Evolutionary conservation across 2,113 vertebrate species (phyloP).

Genomic region (Monopterus albus): DNA sequence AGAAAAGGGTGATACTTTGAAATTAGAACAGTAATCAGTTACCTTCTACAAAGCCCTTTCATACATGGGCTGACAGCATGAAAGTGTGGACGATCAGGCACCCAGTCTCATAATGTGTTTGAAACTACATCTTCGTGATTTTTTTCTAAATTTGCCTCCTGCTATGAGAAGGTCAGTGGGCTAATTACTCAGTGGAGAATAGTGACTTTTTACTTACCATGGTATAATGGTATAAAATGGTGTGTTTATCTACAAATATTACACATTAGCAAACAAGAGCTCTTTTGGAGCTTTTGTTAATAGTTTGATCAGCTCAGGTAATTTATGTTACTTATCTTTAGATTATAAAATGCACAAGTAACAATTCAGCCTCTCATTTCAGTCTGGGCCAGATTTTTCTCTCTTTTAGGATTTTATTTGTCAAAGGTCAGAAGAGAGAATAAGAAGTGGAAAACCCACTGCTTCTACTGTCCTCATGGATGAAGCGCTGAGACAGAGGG

Average conservation of each 20-base stretch:
- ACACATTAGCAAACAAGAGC: too few species aligned
- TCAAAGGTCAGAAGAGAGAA: conserved; percentile 48
- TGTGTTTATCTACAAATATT: too few species aligned
- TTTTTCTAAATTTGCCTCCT: too few species aligned
- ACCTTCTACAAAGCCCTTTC: not conserved
- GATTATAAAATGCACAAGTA: too few species aligned
- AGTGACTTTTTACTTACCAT: not conserved
- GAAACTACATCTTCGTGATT: too few species aligned
- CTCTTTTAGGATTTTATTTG: conserved; percentile 11
- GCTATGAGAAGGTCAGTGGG: not conserved
- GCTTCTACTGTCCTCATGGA: conserved; percentile 34
- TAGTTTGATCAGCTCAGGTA: not conserved
- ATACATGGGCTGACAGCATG: not conserved
- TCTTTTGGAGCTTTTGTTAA: too few species aligned
- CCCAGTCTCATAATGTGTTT: too few species aligned
- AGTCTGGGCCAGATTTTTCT: conserved; percentile 10
- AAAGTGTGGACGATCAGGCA: too few species aligned
- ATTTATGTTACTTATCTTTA: too few species aligned
- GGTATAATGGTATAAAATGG: conserved; percentile 5
- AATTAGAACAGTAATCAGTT: not conserved
- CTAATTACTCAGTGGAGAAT: not conserved
- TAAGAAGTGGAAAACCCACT: conserved; percentile 52
- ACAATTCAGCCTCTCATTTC: too few species aligned
- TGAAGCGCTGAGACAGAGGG: conserved; percentile 51
- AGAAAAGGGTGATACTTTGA: not conserved